Evolutionary conservation across 64 coral and sea anemone genomes (phyloP), one percentile per base, ranked within the genome.

Genomic region (Actinia equina): DNA sequence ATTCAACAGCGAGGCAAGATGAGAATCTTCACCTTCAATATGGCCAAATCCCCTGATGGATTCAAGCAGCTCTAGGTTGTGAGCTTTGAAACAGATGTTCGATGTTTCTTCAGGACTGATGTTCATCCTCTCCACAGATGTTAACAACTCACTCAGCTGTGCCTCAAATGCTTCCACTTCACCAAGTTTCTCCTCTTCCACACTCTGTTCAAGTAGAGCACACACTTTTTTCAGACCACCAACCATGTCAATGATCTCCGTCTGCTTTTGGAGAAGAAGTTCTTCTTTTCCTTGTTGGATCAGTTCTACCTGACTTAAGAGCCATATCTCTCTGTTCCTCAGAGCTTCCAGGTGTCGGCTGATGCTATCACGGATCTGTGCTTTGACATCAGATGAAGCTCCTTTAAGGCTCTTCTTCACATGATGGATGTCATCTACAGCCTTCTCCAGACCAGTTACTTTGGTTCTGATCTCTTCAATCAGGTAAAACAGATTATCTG

Each of bases 321-420:
- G 88, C 94, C 94, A 96, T 19, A 87, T 93, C 89, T 96, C 94
- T 11, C 94, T 84, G 71, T 96, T 96, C 25, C 94, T 85, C 59
- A 96, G 30, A 26, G 94, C 85, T 76, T 96, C 94, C 41, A 96
- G 59, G 88, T 96, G 94, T 27, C 94, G 94, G 70, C 94, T 96
- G 7, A 96, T 84, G 30, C 91, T 96, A 81, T 96, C 94, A 57
- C 94, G 91, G 37, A 96, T 93, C 91, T 96, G 94, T 30, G 91
- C 62, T 58, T 96, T 96, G 8, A 96, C 88, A 77, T 96, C 91
- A 74, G 69, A 70, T 57, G 88, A 84, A 22, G 85, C 90, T 20
- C 79, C 77, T 59, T 96, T 96, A 52, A 96, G 54, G 37, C 80
- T 90, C 52, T 78, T 84, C 71, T 96, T 96, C 2, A 96, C 85